Evolutionary conservation across 2,113 vertebrate genomes (phyloP).

Genomic region (Panthera uncia): DNA sequence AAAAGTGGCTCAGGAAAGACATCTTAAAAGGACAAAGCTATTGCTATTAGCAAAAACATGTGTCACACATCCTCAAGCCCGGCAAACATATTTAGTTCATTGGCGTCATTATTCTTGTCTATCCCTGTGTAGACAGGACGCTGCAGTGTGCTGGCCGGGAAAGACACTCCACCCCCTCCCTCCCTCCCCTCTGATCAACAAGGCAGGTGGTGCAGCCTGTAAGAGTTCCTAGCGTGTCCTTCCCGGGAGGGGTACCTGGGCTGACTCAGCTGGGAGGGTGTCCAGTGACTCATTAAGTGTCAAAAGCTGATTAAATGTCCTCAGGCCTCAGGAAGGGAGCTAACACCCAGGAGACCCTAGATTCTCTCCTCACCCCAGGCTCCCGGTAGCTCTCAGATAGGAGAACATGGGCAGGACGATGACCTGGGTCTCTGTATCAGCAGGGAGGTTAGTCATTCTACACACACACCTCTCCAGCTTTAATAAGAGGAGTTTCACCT

Average conservation of each 20-base stretch:
- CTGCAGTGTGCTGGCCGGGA: accelerated
- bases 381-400: neutral
- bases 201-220: neutral
- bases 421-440: neutral
- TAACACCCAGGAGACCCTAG: neutral
- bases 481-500: neutral
- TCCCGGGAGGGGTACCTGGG: neutral
- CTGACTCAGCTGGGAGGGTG: neutral
- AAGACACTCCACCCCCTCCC: neutral
- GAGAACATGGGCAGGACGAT: neutral
- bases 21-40: conserved; percentile 24
- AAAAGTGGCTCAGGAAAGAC: neutral
- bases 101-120: neutral
- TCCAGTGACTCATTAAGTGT: conserved; percentile 23
- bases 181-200: neutral
- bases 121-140: accelerated
- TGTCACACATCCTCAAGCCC: neutral
- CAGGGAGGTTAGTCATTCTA: neutral
- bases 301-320: conserved; percentile 5
- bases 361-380: neutral
- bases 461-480: neutral
- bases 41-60: neutral
- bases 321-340: neutral
- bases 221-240: neutral
- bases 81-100: neutral